Conservation (phyloP, 2,888 invertebrate species). For the Fragum fragum region DNA sequence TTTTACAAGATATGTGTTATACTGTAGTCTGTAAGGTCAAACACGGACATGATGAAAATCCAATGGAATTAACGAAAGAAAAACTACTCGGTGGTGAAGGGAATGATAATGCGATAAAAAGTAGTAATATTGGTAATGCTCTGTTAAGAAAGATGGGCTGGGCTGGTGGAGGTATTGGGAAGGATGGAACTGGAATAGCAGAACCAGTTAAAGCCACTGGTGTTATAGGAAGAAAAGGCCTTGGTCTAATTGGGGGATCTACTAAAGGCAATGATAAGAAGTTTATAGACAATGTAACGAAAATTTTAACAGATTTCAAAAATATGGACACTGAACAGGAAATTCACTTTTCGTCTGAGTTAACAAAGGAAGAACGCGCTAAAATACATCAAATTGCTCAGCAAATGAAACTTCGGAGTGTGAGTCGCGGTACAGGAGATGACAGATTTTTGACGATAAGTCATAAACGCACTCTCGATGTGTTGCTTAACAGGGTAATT, state of each 20-base stretch:
- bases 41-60: conserved; percentile 73
- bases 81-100: conserved; percentile 77
- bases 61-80: conserved; percentile 73
- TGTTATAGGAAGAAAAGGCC: conserved; percentile 83
- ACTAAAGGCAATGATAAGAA: conserved; percentile 67
- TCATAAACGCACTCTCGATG: conserved; percentile 87
- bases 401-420: conserved; percentile 88
- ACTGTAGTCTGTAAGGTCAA: conserved; percentile 80
- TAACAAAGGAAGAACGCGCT: conserved; percentile 87
- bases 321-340: conserved; percentile 84
- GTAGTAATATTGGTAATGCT: conserved; percentile 88
- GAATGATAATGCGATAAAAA: conserved; percentile 72
- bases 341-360: conserved; percentile 86
- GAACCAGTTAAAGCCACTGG: conserved; percentile 88
- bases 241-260: conserved; percentile 78
- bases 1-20: conserved; percentile 79
- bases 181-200: conserved; percentile 89
- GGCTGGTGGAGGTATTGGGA: conserved; percentile 91
- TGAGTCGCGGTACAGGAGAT: conserved; percentile 88
- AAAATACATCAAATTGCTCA: conserved; percentile 86
- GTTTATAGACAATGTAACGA: conserved; percentile 78
- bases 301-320: conserved; percentile 83
- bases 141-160: conserved; percentile 92
- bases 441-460: conserved; percentile 88
- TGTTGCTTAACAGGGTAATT: conserved; percentile 88